Base-by-base conservation (phyloP, 1,140 invertebrate genomes). In the Daktulosphaira vitifoliae region DNA sequence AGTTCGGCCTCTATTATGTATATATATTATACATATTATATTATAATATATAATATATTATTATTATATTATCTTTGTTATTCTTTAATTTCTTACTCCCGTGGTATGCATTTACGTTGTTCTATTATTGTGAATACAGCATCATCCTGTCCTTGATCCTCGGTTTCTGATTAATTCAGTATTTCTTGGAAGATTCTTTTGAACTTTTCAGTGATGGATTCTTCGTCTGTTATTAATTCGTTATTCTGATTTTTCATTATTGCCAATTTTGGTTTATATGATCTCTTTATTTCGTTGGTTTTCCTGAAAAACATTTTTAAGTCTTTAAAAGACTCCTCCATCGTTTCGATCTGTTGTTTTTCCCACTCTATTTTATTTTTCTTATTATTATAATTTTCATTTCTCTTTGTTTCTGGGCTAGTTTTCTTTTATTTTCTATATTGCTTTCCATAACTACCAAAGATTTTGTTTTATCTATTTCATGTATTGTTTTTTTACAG, bases 211-310 rank as follows among this genome's bases (percentile, higher is more conserved):
- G 23, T 3, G 23, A 50, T 26, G 3, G 13, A 4, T 5, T 50
- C 11, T 50, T 50, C 22, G 11, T 50, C 23, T 25, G 25, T 26
- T 50, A 50, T 26, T 23, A 50, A n/a, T 50, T 26, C 15, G 15
- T 50, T 50, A 50, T 50, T 26, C 23, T 50, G 22, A 26, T 48
- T 20, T 20, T 22, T 48, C 9, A 48, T 48, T 48, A 48, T 48
- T 48, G 18, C 7, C 3, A 16, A 25, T 50, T 50, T 50, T 50
- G 48, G 48, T 26, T 50, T 50, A n/a, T n/a, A n/a, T n/a, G 44
- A 7, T 48, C 23, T 48, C 13, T 22, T 48, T 48, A 48, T 22
- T 48, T 48, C 44, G 44, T 48, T 48, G 8, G 18, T 22, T 48
- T 48, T 48, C 8, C 44, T 48, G 1, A 48, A 48, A 48, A 48